phyloP scores from a whole-genome alignment of 2,113 vertebrate species.

The Takifugu bimaculatus region DNA sequence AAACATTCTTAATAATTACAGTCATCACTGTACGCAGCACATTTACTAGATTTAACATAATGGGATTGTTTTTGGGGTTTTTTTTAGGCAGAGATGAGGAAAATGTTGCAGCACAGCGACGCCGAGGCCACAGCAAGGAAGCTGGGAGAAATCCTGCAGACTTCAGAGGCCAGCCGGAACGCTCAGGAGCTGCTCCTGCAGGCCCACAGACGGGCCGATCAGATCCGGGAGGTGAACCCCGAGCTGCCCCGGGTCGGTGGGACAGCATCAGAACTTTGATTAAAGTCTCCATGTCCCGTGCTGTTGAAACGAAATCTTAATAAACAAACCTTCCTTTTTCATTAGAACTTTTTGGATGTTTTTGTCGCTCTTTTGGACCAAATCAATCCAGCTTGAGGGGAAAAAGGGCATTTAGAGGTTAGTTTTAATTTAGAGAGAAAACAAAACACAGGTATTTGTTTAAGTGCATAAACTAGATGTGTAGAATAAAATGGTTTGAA shows the following conservation, averaged over 20 bases:
- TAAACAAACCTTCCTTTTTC: too few species aligned
- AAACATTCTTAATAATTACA: neutral
- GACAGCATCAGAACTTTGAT: too few species aligned
- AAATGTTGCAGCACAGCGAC: constrained; percentile 29
- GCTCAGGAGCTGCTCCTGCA: constrained; percentile 44
- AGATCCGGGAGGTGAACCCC: constrained; percentile 2
- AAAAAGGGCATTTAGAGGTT: neutral
- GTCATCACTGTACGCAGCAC: neutral
- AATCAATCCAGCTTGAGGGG: neutral
- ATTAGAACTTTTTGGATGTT: neutral
- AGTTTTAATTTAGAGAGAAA: constrained; percentile 10
- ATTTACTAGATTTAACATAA: neutral
- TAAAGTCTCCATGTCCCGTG: too few species aligned
- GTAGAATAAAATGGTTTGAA: neutral
- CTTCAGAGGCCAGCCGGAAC: constrained; percentile 7
- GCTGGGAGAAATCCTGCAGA: constrained; percentile 53
- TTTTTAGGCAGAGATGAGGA: constrained; percentile 55
- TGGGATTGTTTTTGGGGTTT: neutral
- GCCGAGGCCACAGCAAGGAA: constrained; percentile 16
- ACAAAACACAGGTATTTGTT: neutral
- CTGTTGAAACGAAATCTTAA: too few species aligned
- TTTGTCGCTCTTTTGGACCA: neutral
- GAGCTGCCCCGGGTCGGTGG: neutral
- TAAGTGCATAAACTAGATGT: neutral
- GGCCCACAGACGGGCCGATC: constrained; percentile 51